Evolutionary conservation across 2,797 vertebrate genomes (phyloP), one percentile per base, ranked within the genome.

Genomic region (Hephaestus fuliginosus): DNA sequence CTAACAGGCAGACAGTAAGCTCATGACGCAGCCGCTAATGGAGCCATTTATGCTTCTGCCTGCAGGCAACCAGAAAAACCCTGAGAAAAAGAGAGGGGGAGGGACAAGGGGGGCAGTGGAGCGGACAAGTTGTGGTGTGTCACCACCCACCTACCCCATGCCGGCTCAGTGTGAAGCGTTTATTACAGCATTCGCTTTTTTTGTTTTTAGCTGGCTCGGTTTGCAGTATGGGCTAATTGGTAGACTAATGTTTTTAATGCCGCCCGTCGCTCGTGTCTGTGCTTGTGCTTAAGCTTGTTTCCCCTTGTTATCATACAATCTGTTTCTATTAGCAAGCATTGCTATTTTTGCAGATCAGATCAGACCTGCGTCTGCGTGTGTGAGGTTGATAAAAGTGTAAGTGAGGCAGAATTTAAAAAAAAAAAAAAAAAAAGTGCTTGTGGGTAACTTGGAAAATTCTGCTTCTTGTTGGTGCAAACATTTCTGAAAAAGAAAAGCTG

Each of bases 21-120:
- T 75, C 53, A 73, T 79, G 77, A 83, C 49, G 25, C 77, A 86
- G 71, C 58, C 28, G n/a, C 73, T 88, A 84, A 87, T 86, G 48
- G 72, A 85, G 72, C 68, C 84, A 81, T 86, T 89, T 82, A 83
- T 79, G 66, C 55, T 41, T 36, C 2, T 65, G 67, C 60, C 77
- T 88, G 58, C 2, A 22, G 82, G 64, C 70, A 63, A 82, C 64
- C 58, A 82, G 74, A 82, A 66, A 76, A 85, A 64, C 66, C 56
- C 39, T 5, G 43, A 69, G 55, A 64, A 74, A 72, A 51, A 66
- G 15, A 57, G 25, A 33, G 30, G 30, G 30, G 30, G 30, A 33
- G 30, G 30, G 30, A 33, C 30, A 63, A 18, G 41, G 70, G 18
- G 63, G 48, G 41, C 48, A 69, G 52, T 41, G 2, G 13, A 52